Evolutionary conservation across 2,888 invertebrate genomes (phyloP).

Genomic region (Perizoma affinitatum): DNA sequence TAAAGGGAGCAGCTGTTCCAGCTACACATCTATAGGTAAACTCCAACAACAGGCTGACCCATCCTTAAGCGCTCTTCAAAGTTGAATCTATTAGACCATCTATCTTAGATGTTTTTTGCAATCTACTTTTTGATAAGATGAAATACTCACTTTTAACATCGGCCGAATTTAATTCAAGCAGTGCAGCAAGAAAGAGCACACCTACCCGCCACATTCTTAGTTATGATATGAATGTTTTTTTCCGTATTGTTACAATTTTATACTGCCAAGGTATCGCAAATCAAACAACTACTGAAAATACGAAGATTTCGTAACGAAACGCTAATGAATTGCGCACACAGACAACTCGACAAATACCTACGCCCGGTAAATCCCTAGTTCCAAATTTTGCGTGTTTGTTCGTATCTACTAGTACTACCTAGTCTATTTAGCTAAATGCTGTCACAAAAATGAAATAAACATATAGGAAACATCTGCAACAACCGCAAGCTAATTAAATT

Average conservation of each 20-base stretch:
- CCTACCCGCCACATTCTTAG: conserved; percentile 61
- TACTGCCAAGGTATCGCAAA: conserved; percentile 48
- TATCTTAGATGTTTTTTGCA: too few relatives aligned
- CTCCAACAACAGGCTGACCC: too few relatives aligned
- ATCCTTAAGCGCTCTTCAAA: too few relatives aligned
- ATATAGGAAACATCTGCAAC: background rate
- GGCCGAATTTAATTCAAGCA: conserved; percentile 43
- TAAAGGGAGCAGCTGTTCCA: too few relatives aligned
- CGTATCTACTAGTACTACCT: background rate
- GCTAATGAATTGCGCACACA: conserved; percentile 53
- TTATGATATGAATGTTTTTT: conserved; percentile 44
- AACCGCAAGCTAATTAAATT: too few relatives aligned
- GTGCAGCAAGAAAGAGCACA: conserved; percentile 46
- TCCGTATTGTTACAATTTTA: conserved; percentile 57
- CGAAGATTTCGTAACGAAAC: conserved; percentile 40
- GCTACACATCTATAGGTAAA: too few relatives aligned
- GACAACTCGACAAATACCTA: conserved; percentile 36
- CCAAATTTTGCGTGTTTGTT: background rate
- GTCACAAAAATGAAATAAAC: background rate
- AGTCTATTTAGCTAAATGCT: background rate
- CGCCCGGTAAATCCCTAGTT: conserved; percentile 34
- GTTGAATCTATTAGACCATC: too few relatives aligned
- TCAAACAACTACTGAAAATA: conserved; percentile 43
- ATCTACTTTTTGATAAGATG: too few relatives aligned
- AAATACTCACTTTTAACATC: conserved; percentile 53